Evolutionary conservation across 2,797 vertebrate species (phyloP).

Genomic region (Apodemus agrarius): DNA sequence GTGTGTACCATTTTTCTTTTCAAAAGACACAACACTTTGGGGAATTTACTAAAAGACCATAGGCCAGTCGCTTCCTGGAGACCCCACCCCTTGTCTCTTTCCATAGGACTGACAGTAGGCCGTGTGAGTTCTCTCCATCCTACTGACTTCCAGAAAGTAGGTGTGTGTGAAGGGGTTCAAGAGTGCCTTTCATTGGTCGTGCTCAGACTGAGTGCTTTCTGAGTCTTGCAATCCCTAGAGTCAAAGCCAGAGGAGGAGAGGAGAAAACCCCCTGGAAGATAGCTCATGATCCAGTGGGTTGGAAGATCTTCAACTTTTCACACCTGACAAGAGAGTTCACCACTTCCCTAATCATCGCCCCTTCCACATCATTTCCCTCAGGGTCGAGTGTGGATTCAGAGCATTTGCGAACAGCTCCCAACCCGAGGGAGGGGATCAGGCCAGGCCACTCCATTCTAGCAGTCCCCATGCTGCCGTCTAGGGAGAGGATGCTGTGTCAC

Average conservation of each 20-base stretch:
- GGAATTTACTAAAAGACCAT: conserved; percentile 64
- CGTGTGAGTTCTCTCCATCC: not conserved
- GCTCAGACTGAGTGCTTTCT: not conserved
- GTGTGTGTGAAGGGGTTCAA: not conserved
- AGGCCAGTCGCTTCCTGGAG: conserved; percentile 64
- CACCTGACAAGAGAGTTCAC: not conserved
- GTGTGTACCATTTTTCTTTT: not conserved
- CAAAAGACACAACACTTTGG: conserved; percentile 60
- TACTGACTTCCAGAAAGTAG: not conserved
- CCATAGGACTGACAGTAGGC: not conserved
- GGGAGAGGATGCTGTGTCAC: not conserved
- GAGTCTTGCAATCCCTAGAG: not conserved
- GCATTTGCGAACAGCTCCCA: not conserved
- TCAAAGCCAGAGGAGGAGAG: not conserved
- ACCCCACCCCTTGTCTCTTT: not conserved
- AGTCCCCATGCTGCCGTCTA: not conserved
- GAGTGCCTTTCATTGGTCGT: not conserved
- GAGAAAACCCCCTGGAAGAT: not conserved
- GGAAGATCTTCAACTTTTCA: not conserved
- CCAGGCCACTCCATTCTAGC: accelerated
- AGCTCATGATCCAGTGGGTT: not conserved
- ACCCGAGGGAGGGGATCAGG: not conserved
- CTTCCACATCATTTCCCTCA: not conserved
- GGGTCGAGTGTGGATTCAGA: not conserved
- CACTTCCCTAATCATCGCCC: too few species aligned